A percentile compares a stretch with the other conserved stretches of the same genome.
These are phyloP conservation scores for Beris chalybata DNA, from an alignment of 2,888 invertebrate genomes.

Conservation along the genomic window DNA sequence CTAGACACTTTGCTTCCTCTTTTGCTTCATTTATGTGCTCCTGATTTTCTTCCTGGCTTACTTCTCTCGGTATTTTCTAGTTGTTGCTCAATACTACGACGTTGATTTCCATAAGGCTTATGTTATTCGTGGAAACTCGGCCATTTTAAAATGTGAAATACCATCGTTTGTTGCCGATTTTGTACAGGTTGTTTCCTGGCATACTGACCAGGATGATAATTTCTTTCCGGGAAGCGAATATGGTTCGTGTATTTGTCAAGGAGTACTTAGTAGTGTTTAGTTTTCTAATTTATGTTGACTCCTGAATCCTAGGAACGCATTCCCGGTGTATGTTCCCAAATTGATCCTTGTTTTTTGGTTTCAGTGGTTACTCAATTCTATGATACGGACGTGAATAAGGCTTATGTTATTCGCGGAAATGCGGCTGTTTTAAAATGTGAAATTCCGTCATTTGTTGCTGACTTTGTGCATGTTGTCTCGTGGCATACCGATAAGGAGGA, in stretches of 20 bases:
- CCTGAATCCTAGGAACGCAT: not conserved
- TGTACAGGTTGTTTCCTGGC: slow-evolving; percentile 84
- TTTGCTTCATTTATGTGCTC: slow-evolving; percentile 13
- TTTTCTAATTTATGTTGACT: not conserved
- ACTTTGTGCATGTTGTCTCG: slow-evolving; percentile 84
- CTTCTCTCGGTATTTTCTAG: slow-evolving; percentile 56
- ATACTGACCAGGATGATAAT: slow-evolving; percentile 66
- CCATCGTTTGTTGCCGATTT: slow-evolving; percentile 93
- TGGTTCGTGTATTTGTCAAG: slow-evolving; percentile 47
- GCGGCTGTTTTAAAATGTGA: slow-evolving; percentile 86
- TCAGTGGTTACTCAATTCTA: slow-evolving; percentile 88
- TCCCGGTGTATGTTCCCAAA: not conserved
- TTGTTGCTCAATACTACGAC: slow-evolving; percentile 88
- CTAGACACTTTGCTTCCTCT: not conserved
- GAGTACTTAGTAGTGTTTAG: not conserved
- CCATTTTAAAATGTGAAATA: slow-evolving; percentile 85
- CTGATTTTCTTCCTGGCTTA: slow-evolving; percentile 12
- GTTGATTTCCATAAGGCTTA: slow-evolving; percentile 91
- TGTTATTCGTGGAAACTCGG: slow-evolving; percentile 86
- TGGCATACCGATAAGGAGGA: slow-evolving; percentile 75
- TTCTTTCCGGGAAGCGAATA: slow-evolving; percentile 56
- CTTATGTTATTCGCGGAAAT: slow-evolving; percentile 86
- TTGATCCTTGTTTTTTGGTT: slow-evolving; percentile 7
- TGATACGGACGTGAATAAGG: slow-evolving; percentile 89
- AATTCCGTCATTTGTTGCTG: slow-evolving; percentile 89